Percentiles rank a stretch among this genome's conserved stretches.
Conservation (phyloP, 2,888 invertebrate species). For the Lordiphosa fenestrarum region DNA sequence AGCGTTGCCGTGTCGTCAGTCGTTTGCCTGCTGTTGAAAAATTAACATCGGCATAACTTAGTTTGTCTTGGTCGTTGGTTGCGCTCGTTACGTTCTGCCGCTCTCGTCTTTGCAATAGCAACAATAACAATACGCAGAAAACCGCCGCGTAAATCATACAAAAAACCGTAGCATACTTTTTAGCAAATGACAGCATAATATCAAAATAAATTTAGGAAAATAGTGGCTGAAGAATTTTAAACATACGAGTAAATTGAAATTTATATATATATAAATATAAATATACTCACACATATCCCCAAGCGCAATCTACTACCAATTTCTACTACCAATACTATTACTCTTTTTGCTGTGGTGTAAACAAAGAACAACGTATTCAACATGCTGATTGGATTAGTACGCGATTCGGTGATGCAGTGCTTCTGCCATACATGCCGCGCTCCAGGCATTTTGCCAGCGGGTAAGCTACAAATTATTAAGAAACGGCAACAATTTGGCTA, state of each 20-base stretch:
- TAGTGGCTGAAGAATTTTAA: slow-evolving; percentile 7
- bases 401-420: slow-evolving; percentile 95
- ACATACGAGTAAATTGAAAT: background rate
- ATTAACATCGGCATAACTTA: slow-evolving; percentile 75
- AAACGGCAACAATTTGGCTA: slow-evolving; percentile 21
- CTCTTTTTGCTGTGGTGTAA: slow-evolving; percentile 10
- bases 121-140: slow-evolving; percentile 19
- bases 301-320: background rate
- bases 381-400: slow-evolving; percentile 94
- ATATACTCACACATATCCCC: background rate
- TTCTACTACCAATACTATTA: slow-evolving; percentile 3
- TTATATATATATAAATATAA: background rate
- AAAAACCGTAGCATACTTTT: slow-evolving; percentile 7
- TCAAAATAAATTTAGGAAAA: background rate
- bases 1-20: slow-evolving; percentile 42
- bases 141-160: slow-evolving; percentile 20
- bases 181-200: background rate
- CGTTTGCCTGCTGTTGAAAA: slow-evolving; percentile 66
- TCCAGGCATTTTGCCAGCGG: slow-evolving; percentile 86
- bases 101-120: slow-evolving; percentile 20
- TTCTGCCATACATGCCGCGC: slow-evolving; percentile 96
- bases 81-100: slow-evolving; percentile 66
- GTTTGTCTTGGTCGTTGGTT: slow-evolving; percentile 76
- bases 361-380: slow-evolving; percentile 24
- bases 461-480: slow-evolving; percentile 81